Evolutionary conservation across 2,113 vertebrate genomes (phyloP), one percentile per base, ranked within the genome.

Genomic region (Indicator indicator): DNA sequence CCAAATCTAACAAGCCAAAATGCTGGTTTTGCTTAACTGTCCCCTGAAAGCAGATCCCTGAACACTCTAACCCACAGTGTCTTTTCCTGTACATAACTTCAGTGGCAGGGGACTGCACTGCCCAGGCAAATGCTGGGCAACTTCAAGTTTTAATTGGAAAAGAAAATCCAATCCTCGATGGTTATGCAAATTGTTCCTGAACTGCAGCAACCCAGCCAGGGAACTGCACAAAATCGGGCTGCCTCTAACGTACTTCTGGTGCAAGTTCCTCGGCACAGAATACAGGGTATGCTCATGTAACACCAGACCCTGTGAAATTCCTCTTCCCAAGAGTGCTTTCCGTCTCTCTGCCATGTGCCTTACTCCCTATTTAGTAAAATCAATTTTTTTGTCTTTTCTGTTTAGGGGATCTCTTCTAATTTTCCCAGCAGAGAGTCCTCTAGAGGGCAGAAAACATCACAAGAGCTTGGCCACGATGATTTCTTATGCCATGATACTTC

Each of bases 1-100:
- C 76, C 92, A 96, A 94, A 95, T 88, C 92, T 86, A 96, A 95
- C 63, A 85, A 48, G 48, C 48, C 48, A 48, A 93, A 91, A 88
- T 28, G 36, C 21, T 77, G 65, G 91, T 94, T 90, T 87, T 90
- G 65, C 83, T 94, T 80, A 91, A 70, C 69, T 84, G 79, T 86
- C 77, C 70, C 95, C 91, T 62, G 48, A 1, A 2, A 93, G 86
- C 27, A 88, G 79, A 44, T 69, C 16, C 44, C 65, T 63, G 77
- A 83, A 50, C 48, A 60, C 40, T 93, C 82, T 55, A 62, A 88
- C 72, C 36, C 44, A 91, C 48, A 88, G 60, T 54, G 46, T 18
- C 83, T 88, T 59, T 54, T 64, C 65, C 36, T 87, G 19, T 60
- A 86, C 40, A 8, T 21, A 89, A 82, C 32, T 81, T 92, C 67